Base-by-base conservation (phyloP, 1,140 invertebrate genomes). In the Caenorhabditis latens region DNA sequence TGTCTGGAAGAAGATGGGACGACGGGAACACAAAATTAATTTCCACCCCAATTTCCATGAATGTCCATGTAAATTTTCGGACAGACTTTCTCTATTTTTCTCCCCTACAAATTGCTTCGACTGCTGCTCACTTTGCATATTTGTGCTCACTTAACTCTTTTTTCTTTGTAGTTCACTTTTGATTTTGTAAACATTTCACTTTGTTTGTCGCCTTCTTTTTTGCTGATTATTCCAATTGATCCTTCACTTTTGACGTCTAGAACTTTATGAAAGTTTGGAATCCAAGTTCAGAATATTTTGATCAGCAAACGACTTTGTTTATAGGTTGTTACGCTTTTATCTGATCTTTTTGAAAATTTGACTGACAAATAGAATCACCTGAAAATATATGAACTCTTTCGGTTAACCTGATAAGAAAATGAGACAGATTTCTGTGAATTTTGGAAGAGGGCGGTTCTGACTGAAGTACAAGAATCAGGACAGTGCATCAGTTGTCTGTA, bases 21-120 rank as follows among this genome's bases (percentile, higher is more conserved):
- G 65, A 19, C 8, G 19, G 61, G 65, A 71, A 71, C 65, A 46
- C 65, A 71, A 71, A 71, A 71, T 71, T 71, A 71, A 71, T 71
- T 71, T 71, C 65, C 65, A 71, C 42, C 65, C 65, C 65, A 71
- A 71, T 71, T 71, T 71, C 42, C 65, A 71, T 71, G 61, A 63
- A 32, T 63, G 61, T 40, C 42, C 40, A 71, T 71, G 65, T 71
- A 71, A 71, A 71, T 71, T 71, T 71, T 71, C 61, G 61, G 42
- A 71, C 19, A 43, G 42, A 71, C 65, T 46, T 71, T 71, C 19
- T 58, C 8, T 58, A 21, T 21, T 24, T 63, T 9, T 40, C 21
- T 63, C 11, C n/a, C 24, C 14, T 14, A 6, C 61, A 40, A 58
- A 58, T 40, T 40, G 61, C 24, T 63, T 32, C 32, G 32, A 32